Conservation (phyloP, 2,797 vertebrate species). For the Delichon dasypus region DNA sequence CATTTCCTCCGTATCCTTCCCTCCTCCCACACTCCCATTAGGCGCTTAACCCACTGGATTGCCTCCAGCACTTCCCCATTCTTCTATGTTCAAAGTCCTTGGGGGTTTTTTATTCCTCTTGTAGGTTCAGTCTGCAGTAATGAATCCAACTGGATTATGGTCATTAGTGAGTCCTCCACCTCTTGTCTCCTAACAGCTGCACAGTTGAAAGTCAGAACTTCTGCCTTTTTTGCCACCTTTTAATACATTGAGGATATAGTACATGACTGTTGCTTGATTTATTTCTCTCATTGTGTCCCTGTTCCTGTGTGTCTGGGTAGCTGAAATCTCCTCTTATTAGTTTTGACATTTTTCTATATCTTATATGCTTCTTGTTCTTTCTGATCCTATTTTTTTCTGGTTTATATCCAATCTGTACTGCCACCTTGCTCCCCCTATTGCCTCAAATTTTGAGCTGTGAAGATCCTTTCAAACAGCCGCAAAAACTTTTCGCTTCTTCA, state of each 20-base stretch:
- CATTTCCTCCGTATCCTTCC: constrained; percentile 55
- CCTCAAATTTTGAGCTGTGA: constrained; percentile 7
- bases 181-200: constrained; percentile 43
- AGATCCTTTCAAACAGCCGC: not conserved
- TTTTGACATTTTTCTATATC: constrained; percentile 63
- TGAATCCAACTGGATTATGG: constrained; percentile 59
- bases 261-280: constrained; percentile 35
- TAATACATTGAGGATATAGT: constrained; percentile 37
- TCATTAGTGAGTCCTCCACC: constrained; percentile 71
- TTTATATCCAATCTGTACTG: not conserved
- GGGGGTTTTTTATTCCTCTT: constrained; percentile 5
- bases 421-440: not conserved
- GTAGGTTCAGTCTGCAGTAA: constrained; percentile 59
- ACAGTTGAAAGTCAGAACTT: constrained; percentile 52
- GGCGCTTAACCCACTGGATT: constrained; percentile 54
- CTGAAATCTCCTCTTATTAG: constrained; percentile 61
- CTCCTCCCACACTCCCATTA: constrained; percentile 55
- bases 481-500: constrained; percentile 15
- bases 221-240: constrained; percentile 29
- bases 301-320: constrained; percentile 44
- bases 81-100: constrained; percentile 62
- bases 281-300: constrained; percentile 49
- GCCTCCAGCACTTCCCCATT: constrained; percentile 54
- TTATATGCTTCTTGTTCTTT: constrained; percentile 55
- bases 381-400: constrained; percentile 36